A percentile compares a stretch with the other conserved stretches of the same genome.
These are phyloP conservation scores for Acridotheres tristis DNA, from an alignment of 2,797 vertebrate species.

Conservation along the genomic window DNA sequence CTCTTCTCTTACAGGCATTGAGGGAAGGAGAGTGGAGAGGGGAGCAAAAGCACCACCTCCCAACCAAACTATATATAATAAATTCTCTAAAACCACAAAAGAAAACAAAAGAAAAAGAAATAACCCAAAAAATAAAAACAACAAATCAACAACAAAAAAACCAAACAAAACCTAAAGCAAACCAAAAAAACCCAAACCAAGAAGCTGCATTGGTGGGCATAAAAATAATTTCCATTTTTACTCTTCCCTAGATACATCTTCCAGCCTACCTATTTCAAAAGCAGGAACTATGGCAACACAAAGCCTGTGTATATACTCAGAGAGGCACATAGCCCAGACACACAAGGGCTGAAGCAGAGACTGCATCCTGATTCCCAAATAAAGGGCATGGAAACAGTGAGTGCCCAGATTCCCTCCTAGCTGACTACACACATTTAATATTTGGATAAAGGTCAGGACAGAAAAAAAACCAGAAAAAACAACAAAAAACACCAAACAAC, in stretches of 20 bases:
- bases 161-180: neutral
- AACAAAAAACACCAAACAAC: neutral
- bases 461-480: no score
- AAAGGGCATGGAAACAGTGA: neutral
- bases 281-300: neutral
- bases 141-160: neutral
- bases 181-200: neutral
- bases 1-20: neutral
- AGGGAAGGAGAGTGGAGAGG: neutral
- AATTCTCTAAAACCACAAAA: neutral
- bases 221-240: neutral
- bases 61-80: neutral
- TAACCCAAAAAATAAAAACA: neutral
- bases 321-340: neutral
- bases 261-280: neutral
- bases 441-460: neutral
- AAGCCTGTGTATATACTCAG: neutral
- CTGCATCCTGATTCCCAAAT: neutral
- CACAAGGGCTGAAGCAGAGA: neutral
- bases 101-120: neutral
- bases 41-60: accelerated
- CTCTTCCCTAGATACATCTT: neutral
- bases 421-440: neutral
- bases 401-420: neutral
- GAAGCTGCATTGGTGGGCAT: neutral